Evolutionary conservation across 2,113 vertebrate genomes (phyloP).

Genomic region (Parus major): DNA sequence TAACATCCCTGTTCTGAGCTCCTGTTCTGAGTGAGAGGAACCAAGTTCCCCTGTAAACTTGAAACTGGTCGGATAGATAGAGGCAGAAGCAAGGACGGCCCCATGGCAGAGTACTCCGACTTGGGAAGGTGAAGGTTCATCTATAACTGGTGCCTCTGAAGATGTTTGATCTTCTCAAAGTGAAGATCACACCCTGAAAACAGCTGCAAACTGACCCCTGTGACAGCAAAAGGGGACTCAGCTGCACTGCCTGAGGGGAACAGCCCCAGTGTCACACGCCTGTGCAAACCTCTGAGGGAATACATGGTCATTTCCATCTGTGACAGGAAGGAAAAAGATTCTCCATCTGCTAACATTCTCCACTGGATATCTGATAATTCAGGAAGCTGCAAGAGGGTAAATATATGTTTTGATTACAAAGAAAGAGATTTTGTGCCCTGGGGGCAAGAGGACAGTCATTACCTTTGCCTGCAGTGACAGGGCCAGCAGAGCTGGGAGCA

Average conservation of each 20-base stretch:
- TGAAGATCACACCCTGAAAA: not conserved
- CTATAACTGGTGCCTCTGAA: not conserved
- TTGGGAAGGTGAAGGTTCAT: not conserved
- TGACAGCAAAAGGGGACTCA: not conserved
- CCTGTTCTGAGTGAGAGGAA: not conserved
- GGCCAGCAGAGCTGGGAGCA: not conserved
- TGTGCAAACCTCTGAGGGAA: not conserved
- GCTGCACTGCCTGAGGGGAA: not conserved
- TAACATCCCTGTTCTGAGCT: not conserved
- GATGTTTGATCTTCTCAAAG: not conserved
- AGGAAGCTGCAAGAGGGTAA: not conserved
- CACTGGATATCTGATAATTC: not conserved
- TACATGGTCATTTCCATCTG: not conserved
- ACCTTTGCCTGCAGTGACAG: not conserved
- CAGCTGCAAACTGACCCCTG: not conserved
- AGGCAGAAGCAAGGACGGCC: not conserved
- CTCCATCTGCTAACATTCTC: not conserved
- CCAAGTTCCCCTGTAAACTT: not conserved
- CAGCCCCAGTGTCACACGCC: rapidly evolving
- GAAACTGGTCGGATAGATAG: not conserved
- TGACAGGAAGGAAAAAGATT: not conserved
- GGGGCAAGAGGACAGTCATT: not conserved
- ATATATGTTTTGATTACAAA: not conserved
- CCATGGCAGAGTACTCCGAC: rapidly evolving
- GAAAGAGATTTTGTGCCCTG: not conserved